Evolutionary conservation across 2,113 vertebrate species (phyloP).

Genomic region (Sphaerodactylus townsendi): DNA sequence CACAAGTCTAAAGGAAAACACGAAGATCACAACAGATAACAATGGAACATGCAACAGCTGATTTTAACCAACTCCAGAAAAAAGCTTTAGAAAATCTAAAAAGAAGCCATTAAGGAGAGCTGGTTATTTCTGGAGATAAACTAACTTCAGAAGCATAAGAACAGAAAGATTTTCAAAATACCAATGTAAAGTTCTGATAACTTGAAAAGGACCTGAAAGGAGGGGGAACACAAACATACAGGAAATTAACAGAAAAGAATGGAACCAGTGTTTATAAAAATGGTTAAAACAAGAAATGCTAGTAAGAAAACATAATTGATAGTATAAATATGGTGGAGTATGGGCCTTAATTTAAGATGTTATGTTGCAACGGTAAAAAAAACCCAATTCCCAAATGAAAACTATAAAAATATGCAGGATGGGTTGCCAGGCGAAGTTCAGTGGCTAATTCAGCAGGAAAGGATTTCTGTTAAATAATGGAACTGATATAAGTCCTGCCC

Average conservation of each 20-base stretch:
- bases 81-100: neutral
- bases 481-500: neutral
- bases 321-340: neutral
- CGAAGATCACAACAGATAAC: neutral
- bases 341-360: neutral
- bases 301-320: neutral
- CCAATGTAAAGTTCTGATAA: neutral
- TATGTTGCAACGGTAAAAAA: neutral
- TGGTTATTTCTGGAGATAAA: neutral
- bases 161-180: neutral
- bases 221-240: neutral
- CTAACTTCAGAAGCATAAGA: neutral
- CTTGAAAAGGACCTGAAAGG: neutral
- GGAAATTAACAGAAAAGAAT: neutral
- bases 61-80: neutral
- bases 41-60: neutral
- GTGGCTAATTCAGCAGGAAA: neutral
- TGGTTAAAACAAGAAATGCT: neutral
- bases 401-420: neutral
- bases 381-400: neutral
- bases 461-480: neutral
- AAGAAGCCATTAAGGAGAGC: neutral
- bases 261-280: neutral
- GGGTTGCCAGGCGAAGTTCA: neutral
- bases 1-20: neutral